Evolutionary conservation across 1,140 invertebrate species (phyloP).

Genomic region (Camponotus floridanus): DNA sequence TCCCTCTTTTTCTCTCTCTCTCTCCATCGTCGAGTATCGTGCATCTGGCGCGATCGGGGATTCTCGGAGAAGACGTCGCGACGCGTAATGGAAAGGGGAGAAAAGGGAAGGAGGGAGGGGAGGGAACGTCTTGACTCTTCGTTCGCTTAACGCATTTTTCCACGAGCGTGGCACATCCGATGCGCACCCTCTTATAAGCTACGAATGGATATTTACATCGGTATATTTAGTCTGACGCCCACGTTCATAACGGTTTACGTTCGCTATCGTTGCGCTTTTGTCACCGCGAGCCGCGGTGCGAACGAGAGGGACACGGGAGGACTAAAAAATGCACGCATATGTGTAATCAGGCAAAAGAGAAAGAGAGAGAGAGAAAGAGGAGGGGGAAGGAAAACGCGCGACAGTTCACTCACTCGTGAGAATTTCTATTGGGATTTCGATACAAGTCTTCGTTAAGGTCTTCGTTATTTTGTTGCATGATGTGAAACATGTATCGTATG

Average conservation of each 20-base stretch:
- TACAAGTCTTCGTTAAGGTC: slow-evolving; percentile 19
- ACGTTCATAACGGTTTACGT: slow-evolving; percentile 73
- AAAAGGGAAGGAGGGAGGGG: no score
- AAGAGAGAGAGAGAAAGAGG: slow-evolving; percentile 27
- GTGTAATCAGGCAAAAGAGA: slow-evolving; percentile 40
- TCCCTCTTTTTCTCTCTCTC: neutral
- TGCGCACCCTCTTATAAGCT: slow-evolving; percentile 54
- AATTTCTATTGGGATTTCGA: slow-evolving; percentile 19
- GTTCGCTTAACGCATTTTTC: slow-evolving; percentile 54
- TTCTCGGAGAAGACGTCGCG: slow-evolving; percentile 16
- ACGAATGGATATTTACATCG: slow-evolving; percentile 71
- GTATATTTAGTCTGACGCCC: slow-evolving; percentile 75
- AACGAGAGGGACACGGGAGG: slow-evolving; percentile 34
- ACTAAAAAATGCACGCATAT: slow-evolving; percentile 40
- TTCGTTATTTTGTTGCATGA: neutral
- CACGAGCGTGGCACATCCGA: slow-evolving; percentile 25
- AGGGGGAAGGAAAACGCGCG: neutral
- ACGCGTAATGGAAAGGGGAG: neutral
- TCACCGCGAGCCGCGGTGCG: slow-evolving; percentile 63
- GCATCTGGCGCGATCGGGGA: slow-evolving; percentile 32
- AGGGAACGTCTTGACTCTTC: neutral
- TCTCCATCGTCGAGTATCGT: neutral
- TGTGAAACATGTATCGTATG: neutral
- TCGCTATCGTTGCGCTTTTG: slow-evolving; percentile 73
- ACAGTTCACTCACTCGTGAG: slow-evolving; percentile 18